These are phyloP conservation scores for Esox lucius DNA, from an alignment of 2,797 vertebrate species.

Conservation along the genomic window DNA sequence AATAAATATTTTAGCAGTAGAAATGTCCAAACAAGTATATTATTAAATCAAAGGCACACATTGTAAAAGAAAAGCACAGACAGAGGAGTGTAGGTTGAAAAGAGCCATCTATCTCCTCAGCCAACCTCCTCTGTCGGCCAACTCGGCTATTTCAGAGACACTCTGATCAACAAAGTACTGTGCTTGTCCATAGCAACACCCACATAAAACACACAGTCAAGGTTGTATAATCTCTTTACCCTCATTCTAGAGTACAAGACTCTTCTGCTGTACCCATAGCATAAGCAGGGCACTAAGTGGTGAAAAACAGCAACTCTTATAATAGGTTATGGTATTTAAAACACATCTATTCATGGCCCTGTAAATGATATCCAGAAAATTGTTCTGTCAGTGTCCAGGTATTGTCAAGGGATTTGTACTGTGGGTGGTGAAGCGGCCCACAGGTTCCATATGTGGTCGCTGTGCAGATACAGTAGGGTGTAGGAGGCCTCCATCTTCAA, in stretches of 20 bases:
- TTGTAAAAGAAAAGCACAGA: constrained; percentile 36
- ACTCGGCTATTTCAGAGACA: constrained; percentile 51
- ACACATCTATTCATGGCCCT: constrained; percentile 22
- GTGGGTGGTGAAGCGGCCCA: constrained; percentile 8
- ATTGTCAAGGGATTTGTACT: background rate
- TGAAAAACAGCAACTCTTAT: constrained; percentile 22
- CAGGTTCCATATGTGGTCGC: background rate
- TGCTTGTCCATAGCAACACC: constrained; percentile 60
- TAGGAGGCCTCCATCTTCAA: background rate
- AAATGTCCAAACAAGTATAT: constrained; percentile 46
- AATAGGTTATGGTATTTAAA: constrained; percentile 19
- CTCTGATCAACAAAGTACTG: constrained; percentile 62
- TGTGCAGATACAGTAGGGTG: background rate
- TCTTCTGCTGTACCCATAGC: constrained; percentile 13
- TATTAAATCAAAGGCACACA: constrained; percentile 43
- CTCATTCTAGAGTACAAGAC: constrained; percentile 39
- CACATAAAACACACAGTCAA: constrained; percentile 57
- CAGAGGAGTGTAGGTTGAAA: constrained; percentile 57
- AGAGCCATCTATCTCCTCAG: constrained; percentile 52
- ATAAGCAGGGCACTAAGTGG: constrained; percentile 37
- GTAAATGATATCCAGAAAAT: constrained; percentile 15
- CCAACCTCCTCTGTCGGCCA: constrained; percentile 57
- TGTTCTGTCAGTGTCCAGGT: constrained; percentile 1
- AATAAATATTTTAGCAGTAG: no score
- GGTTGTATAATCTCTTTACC: constrained; percentile 67